Evolutionary conservation across 2,888 invertebrate species (phyloP).

Genomic region (Eupithecia abbreviata): DNA sequence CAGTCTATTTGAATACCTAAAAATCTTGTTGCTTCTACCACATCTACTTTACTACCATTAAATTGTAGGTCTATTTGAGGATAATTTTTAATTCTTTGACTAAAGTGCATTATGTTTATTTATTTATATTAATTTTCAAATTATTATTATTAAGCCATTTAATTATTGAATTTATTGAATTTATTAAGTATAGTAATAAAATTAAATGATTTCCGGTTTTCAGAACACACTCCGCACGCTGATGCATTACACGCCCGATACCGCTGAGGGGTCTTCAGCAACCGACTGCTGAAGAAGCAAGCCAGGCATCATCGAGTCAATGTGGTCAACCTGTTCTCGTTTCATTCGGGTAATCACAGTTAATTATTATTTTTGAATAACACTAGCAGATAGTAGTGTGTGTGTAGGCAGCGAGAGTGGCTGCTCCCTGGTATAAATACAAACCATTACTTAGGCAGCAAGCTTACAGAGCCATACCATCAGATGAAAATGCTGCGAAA

Average conservation of each 20-base stretch:
- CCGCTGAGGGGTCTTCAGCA: neutral
- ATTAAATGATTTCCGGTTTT: neutral
- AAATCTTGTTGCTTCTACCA: no score
- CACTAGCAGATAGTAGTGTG: neutral
- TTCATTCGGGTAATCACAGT: neutral
- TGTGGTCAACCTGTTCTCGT: neutral
- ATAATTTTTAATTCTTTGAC: no score
- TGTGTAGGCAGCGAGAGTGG: neutral
- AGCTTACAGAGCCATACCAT: constrained; percentile 17
- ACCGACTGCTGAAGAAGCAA: neutral
- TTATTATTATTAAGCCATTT: no score
- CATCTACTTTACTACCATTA: no score
- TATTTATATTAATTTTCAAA: no score
- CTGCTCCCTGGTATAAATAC: neutral
- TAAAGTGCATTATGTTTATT: no score
- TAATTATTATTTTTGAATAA: neutral
- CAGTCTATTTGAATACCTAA: no score
- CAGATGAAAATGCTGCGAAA: constrained; percentile 24
- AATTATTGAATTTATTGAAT: no score
- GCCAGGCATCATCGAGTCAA: neutral
- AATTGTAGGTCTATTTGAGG: no score
- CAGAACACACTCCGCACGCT: neutral
- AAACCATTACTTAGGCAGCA: constrained; percentile 19
- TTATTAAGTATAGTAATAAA: no score
- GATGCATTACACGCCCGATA: neutral